Evolutionary conservation across 2,797 vertebrate species (phyloP), one percentile per base, ranked within the genome.

Genomic region (Rhynchotus rufescens): DNA sequence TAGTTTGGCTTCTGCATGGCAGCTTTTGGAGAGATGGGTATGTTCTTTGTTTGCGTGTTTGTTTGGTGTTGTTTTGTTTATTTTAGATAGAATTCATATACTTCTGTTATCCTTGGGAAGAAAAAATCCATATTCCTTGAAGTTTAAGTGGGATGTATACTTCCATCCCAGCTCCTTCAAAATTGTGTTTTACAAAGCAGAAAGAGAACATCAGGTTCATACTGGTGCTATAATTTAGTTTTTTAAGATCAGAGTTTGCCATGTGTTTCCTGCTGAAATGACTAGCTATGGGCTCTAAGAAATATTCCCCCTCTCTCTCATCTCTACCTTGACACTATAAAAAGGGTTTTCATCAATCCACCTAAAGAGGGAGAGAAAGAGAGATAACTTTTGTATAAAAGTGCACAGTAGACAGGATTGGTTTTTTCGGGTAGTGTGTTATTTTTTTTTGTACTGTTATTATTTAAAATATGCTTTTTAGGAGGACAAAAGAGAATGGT

Each of bases 381-480:
- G 80, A 93, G 92, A 96, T 88, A 95, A 95, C 79, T 96, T 93
- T 86, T 92, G 47, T 96, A 73, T 75, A 60, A 73, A 85, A 89
- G 78, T 75, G 52, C 79, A 38, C 32, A 51, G 84, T 49, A 3
- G 45, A 87, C 76, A 90, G 61, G 65, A 42, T 52, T 91, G 87
- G 86, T 72, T 32, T 94, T 93, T 92, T 95, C 83, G 80, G 89
- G 79, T 94, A 96, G 83, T 28, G 36, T 94, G n/a, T 91, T 92
- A 94, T 95, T 95, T 95, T 92, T 81, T 96, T 89, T 75, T 57
- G 60, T 88, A 78, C 93, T 80, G 93, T 95, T 97, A 95, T 97
- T 96, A 97, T 96, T 97, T 95, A 96, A 96, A 96, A 96, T 84
- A 85, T 16, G 61, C 88, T 95, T 96, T 96, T 92, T 92, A 85